phyloP scores from a whole-genome alignment of 2,113 vertebrate genomes.

The human (Homo sapiens) region DNA sequence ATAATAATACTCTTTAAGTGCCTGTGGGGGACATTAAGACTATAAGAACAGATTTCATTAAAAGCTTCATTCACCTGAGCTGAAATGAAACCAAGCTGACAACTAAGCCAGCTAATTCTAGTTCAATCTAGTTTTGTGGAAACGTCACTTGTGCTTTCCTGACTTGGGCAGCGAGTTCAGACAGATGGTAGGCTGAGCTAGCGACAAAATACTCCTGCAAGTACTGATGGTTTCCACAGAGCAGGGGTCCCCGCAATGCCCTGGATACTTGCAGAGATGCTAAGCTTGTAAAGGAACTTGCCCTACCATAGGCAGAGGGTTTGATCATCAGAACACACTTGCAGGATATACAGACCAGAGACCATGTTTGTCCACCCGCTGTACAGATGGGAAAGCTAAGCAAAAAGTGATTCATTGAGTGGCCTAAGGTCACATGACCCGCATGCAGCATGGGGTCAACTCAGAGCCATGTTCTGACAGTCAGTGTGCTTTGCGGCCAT shows the following conservation, averaged over 20 bases:
- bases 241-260: neutral
- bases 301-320: too few species aligned
- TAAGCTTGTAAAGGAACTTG: neutral
- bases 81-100: conserved; percentile 18
- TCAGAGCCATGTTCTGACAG: neutral
- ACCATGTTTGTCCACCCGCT: neutral
- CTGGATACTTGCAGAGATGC: neutral
- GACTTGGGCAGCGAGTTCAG: neutral
- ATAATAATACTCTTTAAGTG: conserved; percentile 27
- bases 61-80: conserved; percentile 25
- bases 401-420: neutral
- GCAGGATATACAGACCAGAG: neutral
- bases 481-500: neutral
- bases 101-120: conserved; percentile 32
- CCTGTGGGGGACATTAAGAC: neutral
- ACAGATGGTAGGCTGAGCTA: neutral
- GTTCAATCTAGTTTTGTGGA: neutral
- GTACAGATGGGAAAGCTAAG: neutral
- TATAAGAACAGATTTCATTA: conserved; percentile 14
- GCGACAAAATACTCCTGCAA: neutral
- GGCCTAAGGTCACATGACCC: neutral
- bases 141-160: neutral
- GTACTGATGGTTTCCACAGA: neutral
- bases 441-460: neutral
- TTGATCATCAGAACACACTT: neutral